These are phyloP conservation scores for Pantherophis alleghaniensis DNA, from an alignment of 2,797 vertebrate species.

Conservation along the genomic window DNA sequence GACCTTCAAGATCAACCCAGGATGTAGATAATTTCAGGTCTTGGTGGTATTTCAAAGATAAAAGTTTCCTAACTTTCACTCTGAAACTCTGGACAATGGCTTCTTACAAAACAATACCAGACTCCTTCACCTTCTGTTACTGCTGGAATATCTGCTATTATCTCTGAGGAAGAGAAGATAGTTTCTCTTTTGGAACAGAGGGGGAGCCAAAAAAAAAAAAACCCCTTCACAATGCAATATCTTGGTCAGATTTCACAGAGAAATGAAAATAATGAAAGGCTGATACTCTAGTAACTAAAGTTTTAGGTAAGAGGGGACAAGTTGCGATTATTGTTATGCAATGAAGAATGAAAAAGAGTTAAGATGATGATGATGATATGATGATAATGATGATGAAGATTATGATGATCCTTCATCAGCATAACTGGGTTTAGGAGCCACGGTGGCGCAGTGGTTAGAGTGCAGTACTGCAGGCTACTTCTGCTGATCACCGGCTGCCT, in stretches of 20 bases:
- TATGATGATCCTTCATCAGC: constrained; percentile 45
- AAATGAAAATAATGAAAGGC: constrained; percentile 36
- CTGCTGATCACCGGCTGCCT: too few relatives aligned
- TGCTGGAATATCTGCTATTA: constrained; percentile 55
- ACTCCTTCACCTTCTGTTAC: constrained; percentile 60
- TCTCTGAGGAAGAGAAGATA: constrained; percentile 41
- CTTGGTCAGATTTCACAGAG: constrained; percentile 37
- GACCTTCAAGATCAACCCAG: constrained; percentile 62
- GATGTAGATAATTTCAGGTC: constrained; percentile 60
- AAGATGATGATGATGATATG: neutral
- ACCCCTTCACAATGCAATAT: constrained; percentile 31
- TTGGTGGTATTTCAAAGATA: constrained; percentile 57
- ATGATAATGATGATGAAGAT: neutral
- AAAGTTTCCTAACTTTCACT: constrained; percentile 60
- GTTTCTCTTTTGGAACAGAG: constrained; percentile 43
- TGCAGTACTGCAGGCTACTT: too few relatives aligned
- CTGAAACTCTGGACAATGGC: constrained; percentile 61
- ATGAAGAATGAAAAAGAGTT: constrained; percentile 49
- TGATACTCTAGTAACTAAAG: constrained; percentile 46
- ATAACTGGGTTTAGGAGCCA: constrained; percentile 41
- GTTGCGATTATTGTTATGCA: constrained; percentile 51
- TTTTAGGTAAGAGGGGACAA: constrained; percentile 47
- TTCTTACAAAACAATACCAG: constrained; percentile 53
- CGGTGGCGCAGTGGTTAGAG: too few relatives aligned
- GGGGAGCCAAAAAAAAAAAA: constrained; percentile 39